Percentiles rank a stretch among this genome's conserved stretches.
Evolutionary conservation across 2,888 invertebrate genomes (phyloP).

Genomic region (Rhingia rostrata): DNA sequence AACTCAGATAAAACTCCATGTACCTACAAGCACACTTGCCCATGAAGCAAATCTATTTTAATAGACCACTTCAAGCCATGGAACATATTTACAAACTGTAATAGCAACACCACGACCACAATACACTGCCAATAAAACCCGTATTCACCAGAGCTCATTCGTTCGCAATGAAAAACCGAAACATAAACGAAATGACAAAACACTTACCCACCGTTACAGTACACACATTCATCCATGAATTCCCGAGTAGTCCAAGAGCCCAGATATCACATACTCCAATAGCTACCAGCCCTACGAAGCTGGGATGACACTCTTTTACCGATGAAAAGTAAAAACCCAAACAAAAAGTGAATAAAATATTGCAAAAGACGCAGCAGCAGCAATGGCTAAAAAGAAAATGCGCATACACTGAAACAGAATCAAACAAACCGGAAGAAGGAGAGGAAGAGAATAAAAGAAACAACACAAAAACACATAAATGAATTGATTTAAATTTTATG

Average conservation of each 20-base stretch:
- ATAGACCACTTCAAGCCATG: slow-evolving; percentile 54
- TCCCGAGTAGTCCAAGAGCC: slow-evolving; percentile 28
- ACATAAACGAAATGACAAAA: slow-evolving; percentile 69
- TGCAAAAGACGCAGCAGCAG: slow-evolving; percentile 55
- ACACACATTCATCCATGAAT: slow-evolving; percentile 37
- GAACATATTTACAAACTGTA: slow-evolving; percentile 65
- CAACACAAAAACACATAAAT: slow-evolving; percentile 76
- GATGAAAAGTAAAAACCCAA: slow-evolving; percentile 36
- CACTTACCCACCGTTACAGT: slow-evolving; percentile 50
- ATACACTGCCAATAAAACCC: slow-evolving; percentile 55
- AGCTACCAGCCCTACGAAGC: slow-evolving; percentile 3
- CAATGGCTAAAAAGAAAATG: slow-evolving; percentile 23
- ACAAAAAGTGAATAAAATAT: slow-evolving; percentile 52
- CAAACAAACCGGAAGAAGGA: slow-evolving; percentile 65
- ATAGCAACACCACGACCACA: slow-evolving; percentile 39
- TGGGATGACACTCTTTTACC: slow-evolving; percentile 45
- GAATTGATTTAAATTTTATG: slow-evolving; percentile 78
- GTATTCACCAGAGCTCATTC: slow-evolving; percentile 21
- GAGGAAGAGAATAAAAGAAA: slow-evolving; percentile 69
- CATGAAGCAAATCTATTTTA: slow-evolving; percentile 65
- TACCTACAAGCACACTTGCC: slow-evolving; percentile 37
- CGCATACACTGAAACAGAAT: slow-evolving; percentile 33
- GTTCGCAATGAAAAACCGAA: slow-evolving; percentile 53
- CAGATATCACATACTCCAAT: slow-evolving; percentile 30
- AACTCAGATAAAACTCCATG: slow-evolving; percentile 10